These are phyloP conservation scores for Euphonia xanthogaster DNA, from an alignment of 2,797 vertebrate species.

Conservation along the genomic window DNA sequence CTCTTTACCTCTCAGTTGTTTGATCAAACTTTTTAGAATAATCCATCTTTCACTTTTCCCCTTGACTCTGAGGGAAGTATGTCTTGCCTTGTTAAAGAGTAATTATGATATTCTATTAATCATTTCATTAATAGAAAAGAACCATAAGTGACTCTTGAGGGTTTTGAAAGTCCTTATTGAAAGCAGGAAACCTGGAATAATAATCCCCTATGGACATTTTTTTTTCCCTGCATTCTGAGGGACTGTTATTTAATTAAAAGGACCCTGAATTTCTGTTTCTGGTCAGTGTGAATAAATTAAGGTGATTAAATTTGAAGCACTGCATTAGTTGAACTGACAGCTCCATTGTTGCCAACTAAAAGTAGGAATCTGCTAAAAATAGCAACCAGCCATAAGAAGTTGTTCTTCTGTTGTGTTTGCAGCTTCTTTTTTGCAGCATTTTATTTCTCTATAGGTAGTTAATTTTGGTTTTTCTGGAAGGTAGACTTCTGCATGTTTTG, in stretches of 20 bases:
- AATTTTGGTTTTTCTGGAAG: neutral
- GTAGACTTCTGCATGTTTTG: neutral
- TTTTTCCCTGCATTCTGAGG: neutral
- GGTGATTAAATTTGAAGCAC: constrained; percentile 1
- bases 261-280: constrained; percentile 15
- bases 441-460: neutral
- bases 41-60: neutral
- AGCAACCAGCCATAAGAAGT: neutral
- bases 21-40: neutral
- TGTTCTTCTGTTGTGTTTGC: neutral
- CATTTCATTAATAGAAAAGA: constrained; percentile 22
- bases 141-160: constrained; percentile 18
- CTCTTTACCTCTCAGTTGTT: neutral
- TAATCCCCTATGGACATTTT: neutral
- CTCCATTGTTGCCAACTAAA: neutral
- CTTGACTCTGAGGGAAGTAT: neutral
- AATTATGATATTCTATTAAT: constrained; percentile 60
- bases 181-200: constrained; percentile 30
- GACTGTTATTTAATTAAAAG: constrained; percentile 55
- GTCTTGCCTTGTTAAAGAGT: neutral
- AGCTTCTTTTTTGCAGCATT: neutral
- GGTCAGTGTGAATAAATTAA: constrained; percentile 39
- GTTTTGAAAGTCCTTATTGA: constrained; percentile 7
- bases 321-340: neutral
- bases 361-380: neutral